A percentile compares a stretch with the other conserved stretches of the same genome.
These are phyloP conservation scores for Apoda limacodes DNA, from an alignment of 2,888 invertebrate species.

Conservation along the genomic window DNA sequence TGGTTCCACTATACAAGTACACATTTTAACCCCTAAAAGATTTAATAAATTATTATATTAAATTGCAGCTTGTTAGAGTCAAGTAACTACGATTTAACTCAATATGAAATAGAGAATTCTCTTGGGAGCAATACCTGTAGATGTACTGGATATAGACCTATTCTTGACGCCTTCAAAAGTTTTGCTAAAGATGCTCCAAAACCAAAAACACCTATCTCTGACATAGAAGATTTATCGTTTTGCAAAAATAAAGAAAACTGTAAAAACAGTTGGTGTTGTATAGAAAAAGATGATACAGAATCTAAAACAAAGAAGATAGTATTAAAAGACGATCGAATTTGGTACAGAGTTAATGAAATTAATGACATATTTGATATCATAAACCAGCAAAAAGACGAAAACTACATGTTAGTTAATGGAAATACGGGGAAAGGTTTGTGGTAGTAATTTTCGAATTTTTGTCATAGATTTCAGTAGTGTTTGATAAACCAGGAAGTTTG, in stretches of 20 bases:
- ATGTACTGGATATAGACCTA: constrained; percentile 72
- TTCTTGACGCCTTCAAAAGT: constrained; percentile 70
- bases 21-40: too few relatives aligned
- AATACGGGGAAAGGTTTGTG: constrained; percentile 79
- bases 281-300: constrained; percentile 21
- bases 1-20: too few relatives aligned
- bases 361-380: constrained; percentile 65
- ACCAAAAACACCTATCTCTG: constrained; percentile 13
- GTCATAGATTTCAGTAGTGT: too few relatives aligned
- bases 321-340: constrained; percentile 43
- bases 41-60: too few relatives aligned
- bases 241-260: neutral
- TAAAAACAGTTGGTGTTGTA: constrained; percentile 30
- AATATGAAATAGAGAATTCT: constrained; percentile 59
- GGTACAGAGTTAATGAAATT: constrained; percentile 64
- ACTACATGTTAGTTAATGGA: constrained; percentile 75
- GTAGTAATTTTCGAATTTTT: too few relatives aligned
- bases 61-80: constrained; percentile 49
- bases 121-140: constrained; percentile 71
- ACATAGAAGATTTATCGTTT: constrained; percentile 11
- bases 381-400: too few relatives aligned
- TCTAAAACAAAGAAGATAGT: constrained; percentile 32
- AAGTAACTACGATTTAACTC: constrained; percentile 24
- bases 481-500: too few relatives aligned
- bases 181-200: constrained; percentile 31